Evolutionary conservation across 1,140 invertebrate genomes (phyloP).

Genomic region (Phthorimaea operculella): DNA sequence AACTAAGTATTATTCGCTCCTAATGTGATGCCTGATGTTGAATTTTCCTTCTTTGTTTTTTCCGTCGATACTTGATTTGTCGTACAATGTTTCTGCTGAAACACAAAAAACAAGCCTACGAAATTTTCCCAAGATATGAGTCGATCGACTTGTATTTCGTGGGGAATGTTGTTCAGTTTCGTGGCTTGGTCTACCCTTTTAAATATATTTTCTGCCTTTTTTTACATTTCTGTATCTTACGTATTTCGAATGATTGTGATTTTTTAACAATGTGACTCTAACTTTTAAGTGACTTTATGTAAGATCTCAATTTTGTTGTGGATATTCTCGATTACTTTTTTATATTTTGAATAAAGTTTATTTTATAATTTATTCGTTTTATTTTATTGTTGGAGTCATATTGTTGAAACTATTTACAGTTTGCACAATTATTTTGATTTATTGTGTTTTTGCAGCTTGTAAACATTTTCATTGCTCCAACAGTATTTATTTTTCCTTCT

Average conservation of each 20-base stretch:
- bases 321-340: neutral
- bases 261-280: slow-evolving; percentile 4
- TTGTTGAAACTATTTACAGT: slow-evolving; percentile 11
- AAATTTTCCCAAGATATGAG: too few species aligned
- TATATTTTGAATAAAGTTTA: slow-evolving; percentile 1
- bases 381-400: slow-evolving; percentile 21
- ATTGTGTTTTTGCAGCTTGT: neutral
- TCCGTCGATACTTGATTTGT: too few species aligned
- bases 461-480: slow-evolving; percentile 3
- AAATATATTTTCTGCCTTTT: too few species aligned
- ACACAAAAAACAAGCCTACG: too few species aligned
- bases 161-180: too few species aligned
- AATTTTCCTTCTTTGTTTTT: too few species aligned
- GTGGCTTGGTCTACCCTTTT: too few species aligned
- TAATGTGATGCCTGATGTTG: too few species aligned
- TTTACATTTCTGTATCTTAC: too few species aligned
- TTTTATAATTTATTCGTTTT: neutral
- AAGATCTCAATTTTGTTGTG: neutral
- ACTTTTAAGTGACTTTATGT: neutral
- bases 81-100: too few species aligned
- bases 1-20: too few species aligned
- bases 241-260: neutral
- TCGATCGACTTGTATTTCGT: too few species aligned
- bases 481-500: neutral
- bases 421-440: neutral